Evolutionary conservation across 1,140 invertebrate genomes (phyloP).

Genomic region (Formica selysi): DNA sequence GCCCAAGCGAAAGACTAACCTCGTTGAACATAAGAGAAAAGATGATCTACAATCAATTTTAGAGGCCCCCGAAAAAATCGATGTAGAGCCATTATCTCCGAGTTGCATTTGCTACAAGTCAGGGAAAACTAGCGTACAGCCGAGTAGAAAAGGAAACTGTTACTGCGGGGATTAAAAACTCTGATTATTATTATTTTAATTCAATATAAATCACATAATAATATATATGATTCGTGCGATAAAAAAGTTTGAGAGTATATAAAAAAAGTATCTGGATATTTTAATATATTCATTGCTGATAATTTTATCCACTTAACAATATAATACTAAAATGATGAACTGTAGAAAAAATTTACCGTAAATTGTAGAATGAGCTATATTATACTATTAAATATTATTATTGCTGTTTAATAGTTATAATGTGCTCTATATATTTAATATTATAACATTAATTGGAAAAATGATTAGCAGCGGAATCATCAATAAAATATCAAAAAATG

Average conservation of each 20-base stretch:
- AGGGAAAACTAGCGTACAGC: not conserved
- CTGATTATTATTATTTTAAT: constrained; percentile 13
- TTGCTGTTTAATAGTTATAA: not conserved
- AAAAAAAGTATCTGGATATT: not conserved
- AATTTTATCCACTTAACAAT: not conserved
- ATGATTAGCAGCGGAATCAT: not conserved
- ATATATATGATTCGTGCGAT: not conserved
- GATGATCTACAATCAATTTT: not conserved
- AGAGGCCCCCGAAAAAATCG: not conserved
- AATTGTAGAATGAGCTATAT: not conserved
- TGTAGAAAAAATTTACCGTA: not conserved
- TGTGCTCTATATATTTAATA: not conserved
- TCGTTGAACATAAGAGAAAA: not conserved
- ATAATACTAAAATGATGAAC: not conserved
- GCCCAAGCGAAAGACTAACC: constrained; percentile 47
- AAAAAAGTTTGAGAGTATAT: not conserved
- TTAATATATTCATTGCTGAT: constrained; percentile 3
- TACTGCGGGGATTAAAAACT: constrained; percentile 32
- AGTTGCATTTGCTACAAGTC: constrained; percentile 49
- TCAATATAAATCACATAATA: constrained; percentile 1
- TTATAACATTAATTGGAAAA: constrained; percentile 7
- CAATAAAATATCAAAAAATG: constrained; percentile 24
- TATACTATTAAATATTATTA: not conserved
- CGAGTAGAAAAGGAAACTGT: constrained; percentile 51
- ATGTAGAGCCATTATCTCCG: not conserved